Conservation (phyloP, 2,797 vertebrate genomes). For the Limnodromus scolopaceus region DNA sequence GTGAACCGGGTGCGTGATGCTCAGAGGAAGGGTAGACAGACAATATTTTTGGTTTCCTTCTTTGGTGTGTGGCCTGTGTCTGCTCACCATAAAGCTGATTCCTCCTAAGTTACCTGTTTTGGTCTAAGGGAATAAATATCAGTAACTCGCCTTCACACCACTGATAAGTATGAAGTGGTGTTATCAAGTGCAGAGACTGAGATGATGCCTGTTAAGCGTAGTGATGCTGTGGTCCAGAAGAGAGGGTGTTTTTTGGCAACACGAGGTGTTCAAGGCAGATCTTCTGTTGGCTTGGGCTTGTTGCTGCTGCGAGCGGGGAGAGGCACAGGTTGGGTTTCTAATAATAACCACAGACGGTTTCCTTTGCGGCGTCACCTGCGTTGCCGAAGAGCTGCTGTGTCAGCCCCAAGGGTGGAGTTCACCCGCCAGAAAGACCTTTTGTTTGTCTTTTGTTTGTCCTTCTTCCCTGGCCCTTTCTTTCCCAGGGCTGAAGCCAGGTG, state of each 20-base stretch:
- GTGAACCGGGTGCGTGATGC: background rate
- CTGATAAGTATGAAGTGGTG: background rate
- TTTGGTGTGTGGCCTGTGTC: background rate
- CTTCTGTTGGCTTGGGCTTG: background rate
- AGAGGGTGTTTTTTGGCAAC: background rate
- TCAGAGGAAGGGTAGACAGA: background rate
- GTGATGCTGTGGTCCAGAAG: background rate
- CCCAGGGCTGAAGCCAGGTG: background rate
- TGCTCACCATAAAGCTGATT: background rate
- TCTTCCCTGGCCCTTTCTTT: background rate
- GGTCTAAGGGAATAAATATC: background rate
- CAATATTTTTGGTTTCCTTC: background rate
- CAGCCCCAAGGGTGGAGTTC: background rate
- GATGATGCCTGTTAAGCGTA: background rate
- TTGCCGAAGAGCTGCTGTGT: background rate
- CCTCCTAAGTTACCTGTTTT: background rate
- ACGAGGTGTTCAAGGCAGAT: rapidly evolving
- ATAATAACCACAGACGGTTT: background rate
- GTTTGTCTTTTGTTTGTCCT: background rate
- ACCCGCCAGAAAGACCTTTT: background rate
- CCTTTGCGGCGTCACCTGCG: background rate
- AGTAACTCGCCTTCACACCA: background rate
- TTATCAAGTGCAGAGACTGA: background rate
- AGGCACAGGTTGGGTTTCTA: background rate
- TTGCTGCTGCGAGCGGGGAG: background rate